Conservation (phyloP, 1,140 invertebrate genomes). For the Bombus terrestris region DNA sequence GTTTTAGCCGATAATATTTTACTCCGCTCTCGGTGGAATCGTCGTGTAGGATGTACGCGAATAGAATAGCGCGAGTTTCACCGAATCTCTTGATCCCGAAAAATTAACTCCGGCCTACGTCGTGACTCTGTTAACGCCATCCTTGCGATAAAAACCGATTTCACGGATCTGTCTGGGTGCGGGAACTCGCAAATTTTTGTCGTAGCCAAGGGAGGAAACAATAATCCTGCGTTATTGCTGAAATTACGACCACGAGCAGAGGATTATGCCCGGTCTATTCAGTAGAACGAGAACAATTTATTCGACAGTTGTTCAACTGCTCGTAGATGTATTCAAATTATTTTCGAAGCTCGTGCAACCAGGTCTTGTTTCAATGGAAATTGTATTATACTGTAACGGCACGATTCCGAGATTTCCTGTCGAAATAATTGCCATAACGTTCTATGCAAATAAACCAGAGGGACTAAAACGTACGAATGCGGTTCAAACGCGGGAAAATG, state of each 20-base stretch:
- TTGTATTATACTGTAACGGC: not conserved
- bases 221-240: constrained; percentile 41
- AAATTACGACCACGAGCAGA: not conserved
- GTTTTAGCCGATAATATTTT: not conserved
- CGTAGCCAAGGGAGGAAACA: not conserved
- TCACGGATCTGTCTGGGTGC: not conserved
- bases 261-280: constrained; percentile 22
- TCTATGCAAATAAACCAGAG: too few relatives aligned
- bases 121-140: not conserved
- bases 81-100: constrained; percentile 6
- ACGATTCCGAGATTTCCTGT: not conserved
- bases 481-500: not conserved
- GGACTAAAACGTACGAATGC: too few relatives aligned
- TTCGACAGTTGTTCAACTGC: constrained; percentile 24
- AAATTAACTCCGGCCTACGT: constrained; percentile 35
- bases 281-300: constrained; percentile 10
- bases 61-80: not conserved
- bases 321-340: constrained; percentile 12
- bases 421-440: not conserved
- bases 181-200: constrained; percentile 19
- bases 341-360: not conserved
- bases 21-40: not conserved
- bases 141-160: constrained; percentile 13
- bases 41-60: not conserved
- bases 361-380: not conserved